Conservation (phyloP, 1,140 invertebrate species). For the Antheraea pernyi region DNA sequence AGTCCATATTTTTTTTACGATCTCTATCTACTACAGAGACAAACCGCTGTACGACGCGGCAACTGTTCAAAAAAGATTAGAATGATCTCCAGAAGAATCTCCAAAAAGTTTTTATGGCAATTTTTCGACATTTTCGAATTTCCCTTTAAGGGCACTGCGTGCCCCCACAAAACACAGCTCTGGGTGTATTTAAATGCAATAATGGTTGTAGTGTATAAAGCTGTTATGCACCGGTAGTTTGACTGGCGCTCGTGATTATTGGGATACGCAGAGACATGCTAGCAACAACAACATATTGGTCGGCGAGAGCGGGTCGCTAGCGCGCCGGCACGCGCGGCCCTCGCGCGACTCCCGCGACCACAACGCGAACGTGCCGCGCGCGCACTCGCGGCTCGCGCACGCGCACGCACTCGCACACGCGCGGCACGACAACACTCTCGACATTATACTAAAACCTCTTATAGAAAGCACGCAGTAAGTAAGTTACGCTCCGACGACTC, state of each 20-base stretch:
- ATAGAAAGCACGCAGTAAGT: constrained; percentile 80
- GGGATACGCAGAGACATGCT: constrained; percentile 78
- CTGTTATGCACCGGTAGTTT: constrained; percentile 56
- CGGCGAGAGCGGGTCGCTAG: constrained; percentile 71
- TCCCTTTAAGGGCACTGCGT: too few species aligned
- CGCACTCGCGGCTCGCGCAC: constrained; percentile 55
- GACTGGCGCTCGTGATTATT: constrained; percentile 56
- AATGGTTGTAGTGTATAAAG: constrained; percentile 27
- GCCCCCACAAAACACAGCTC: too few species aligned
- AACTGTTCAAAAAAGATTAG: too few species aligned
- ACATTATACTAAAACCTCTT: constrained; percentile 79
- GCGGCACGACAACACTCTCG: constrained; percentile 77
- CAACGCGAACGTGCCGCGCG: constrained; percentile 74
- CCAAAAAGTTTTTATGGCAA: too few species aligned
- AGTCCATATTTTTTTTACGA: too few species aligned
- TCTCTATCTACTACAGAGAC: too few species aligned
- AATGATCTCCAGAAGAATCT: too few species aligned
- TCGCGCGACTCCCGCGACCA: constrained; percentile 57
- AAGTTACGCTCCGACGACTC: constrained; percentile 40
- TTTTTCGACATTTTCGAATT: too few species aligned
- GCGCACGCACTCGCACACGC: constrained; percentile 43
- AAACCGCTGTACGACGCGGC: too few species aligned
- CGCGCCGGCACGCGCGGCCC: constrained; percentile 63
- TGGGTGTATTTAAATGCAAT: not conserved
- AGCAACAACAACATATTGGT: constrained; percentile 80